Evolutionary conservation across 2,888 invertebrate species (phyloP), one percentile per base, ranked within the genome.

Genomic region (Mesopsocus fuscifrons): DNA sequence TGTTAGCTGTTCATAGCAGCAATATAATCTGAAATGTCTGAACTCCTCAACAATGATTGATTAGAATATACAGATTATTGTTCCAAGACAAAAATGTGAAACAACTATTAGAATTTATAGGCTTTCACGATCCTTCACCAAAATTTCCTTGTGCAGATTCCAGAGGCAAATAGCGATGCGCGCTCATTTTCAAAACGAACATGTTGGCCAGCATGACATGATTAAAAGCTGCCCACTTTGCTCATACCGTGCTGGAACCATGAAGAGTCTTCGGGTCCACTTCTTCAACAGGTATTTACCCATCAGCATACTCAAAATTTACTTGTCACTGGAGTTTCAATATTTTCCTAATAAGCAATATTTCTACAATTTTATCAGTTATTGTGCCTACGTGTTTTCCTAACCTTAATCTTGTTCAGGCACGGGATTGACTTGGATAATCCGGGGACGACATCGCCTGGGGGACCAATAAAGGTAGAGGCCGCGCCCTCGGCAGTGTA

Each of bases 81-180:
- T n/a, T n/a, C n/a, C n/a, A n/a, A n/a, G n/a, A n/a, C n/a, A n/a
- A n/a, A n/a, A n/a, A n/a, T n/a, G n/a, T n/a, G n/a, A n/a, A n/a
- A n/a, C n/a, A n/a, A n/a, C n/a, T n/a, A n/a, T n/a, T n/a, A n/a
- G n/a, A n/a, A n/a, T n/a, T n/a, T n/a, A n/a, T n/a, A n/a, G n/a
- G n/a, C n/a, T n/a, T n/a, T n/a, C n/a, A n/a, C n/a, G n/a, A n/a
- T n/a, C n/a, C n/a, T n/a, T n/a, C n/a, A n/a, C n/a, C n/a, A n/a
- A n/a, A n/a, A n/a, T n/a, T n/a, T n/a, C n/a, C n/a, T n/a, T n/a
- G n/a, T 34, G 6, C 15, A 38, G 38, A 49, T 88, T 88, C 63
- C 87, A 88, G 61, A 70, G 88, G 46, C 88, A 88, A 65, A 88
- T 88, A 51, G 88, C 88, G 41, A 88, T 88, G 88, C 69, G 87